Evolutionary conservation across 2,113 vertebrate genomes (phyloP), one percentile per base, ranked within the genome.

Genomic region (Stigmatopora argus): DNA sequence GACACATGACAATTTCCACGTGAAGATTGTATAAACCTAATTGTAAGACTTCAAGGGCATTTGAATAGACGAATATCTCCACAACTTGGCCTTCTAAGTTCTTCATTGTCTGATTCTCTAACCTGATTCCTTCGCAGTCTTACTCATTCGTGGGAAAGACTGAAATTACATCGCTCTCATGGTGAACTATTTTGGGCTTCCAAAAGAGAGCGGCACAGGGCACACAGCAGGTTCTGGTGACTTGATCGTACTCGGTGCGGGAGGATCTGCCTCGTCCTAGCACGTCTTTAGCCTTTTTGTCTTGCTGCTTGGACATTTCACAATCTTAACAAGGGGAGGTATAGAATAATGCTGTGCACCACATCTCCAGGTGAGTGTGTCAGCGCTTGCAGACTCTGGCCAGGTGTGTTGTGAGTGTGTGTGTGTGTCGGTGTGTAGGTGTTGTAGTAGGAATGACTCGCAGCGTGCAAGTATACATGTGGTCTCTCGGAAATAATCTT

Each of bases 141-240:
- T 85, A 75, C 19, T 60, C 41, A 45, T 87, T 90, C 89, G 88
- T 92, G 90, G 89, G 90, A 91, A 90, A 89, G 92, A 86, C 87
- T 93, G 92, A 92, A 91, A 92, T 91, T 90, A 91, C 89, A 91
- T 93, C 83, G 67, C 87, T 89, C 89, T 85, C 67, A 72, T 82
- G 83, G 82, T 89, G 81, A 84, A 90, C 90, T 92, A 92, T 92
- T 91, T 86, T 90, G 83, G 89, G 85, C 83, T 81, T 84, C 70
- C 76, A n/a, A 61, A 64, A 87, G 80, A 85, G 88, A 73, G 51
- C 85, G 83, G 83, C 85, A 90, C 84, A 83, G 87, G 78, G 90
- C 88, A 90, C 79, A 78, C 87, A 65, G 81, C 86, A 87, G 86
- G 86, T 89, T 89, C 67, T 83, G 62, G 75, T 83, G 66, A 86